Evolutionary conservation across 2,113 vertebrate species (phyloP).

Genomic region (Paracanthobrama guichenoti): DNA sequence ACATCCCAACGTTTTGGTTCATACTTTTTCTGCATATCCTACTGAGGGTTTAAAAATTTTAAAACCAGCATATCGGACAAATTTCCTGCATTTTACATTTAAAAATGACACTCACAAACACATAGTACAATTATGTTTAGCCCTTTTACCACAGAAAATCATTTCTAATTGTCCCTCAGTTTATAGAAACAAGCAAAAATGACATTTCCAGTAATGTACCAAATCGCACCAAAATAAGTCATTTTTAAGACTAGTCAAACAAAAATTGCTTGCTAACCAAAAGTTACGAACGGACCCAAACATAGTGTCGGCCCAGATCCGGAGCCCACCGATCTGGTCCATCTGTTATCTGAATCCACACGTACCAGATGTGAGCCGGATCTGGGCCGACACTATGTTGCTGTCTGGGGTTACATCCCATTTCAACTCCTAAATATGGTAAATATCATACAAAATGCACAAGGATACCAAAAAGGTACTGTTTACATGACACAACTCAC

Average conservation of each 20-base stretch:
- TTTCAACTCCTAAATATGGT: background rate
- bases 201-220: background rate
- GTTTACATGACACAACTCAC: background rate
- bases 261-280: background rate
- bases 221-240: background rate
- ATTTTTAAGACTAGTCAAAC: background rate
- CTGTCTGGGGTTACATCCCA: background rate
- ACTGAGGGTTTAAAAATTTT: background rate
- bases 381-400: too few relatives aligned
- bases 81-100: background rate
- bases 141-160: background rate
- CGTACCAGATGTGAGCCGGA: too few relatives aligned
- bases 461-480: background rate
- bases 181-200: background rate
- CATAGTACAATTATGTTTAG: slow-evolving; percentile 43
- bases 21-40: background rate
- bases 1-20: background rate
- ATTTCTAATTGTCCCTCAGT: background rate
- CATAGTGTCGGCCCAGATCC: too few relatives aligned
- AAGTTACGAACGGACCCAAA: too few relatives aligned
- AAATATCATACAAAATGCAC: background rate
- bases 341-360: too few relatives aligned
- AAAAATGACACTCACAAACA: slow-evolving; percentile 40
- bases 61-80: background rate
- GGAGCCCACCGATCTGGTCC: too few relatives aligned